These are phyloP conservation scores for Apodemia hepburni DNA, from an alignment of 2,888 invertebrate genomes.

Conservation along the genomic window DNA sequence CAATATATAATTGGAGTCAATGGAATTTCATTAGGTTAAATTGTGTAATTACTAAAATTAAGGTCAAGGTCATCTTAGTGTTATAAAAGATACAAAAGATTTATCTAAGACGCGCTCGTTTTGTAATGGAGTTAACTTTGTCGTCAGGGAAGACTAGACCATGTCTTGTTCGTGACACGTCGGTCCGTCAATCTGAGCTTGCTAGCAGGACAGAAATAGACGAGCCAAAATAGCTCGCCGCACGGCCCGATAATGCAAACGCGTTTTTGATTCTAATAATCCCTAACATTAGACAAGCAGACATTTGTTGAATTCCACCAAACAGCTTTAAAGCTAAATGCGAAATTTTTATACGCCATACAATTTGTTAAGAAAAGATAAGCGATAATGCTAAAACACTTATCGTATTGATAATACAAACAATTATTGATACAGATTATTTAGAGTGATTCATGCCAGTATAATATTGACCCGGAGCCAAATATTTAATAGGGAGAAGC, in stretches of 20 bases:
- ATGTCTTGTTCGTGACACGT: slow-evolving; percentile 68
- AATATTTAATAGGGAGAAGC: slow-evolving; percentile 52
- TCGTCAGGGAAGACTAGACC: slow-evolving; percentile 49
- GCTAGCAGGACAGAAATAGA: slow-evolving; percentile 72
- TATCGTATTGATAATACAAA: slow-evolving; percentile 29
- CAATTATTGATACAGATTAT: slow-evolving; percentile 32
- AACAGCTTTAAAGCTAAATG: slow-evolving; percentile 25
- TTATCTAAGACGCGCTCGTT: slow-evolving; percentile 30
- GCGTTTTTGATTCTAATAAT: slow-evolving; percentile 70
- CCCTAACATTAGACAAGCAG: slow-evolving; percentile 47
- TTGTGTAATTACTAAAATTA: slow-evolving; percentile 38
- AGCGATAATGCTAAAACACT: slow-evolving; percentile 15
- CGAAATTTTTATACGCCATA: slow-evolving; percentile 25
- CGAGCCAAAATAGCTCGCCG: slow-evolving; percentile 69
- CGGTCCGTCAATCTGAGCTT: slow-evolving; percentile 78
- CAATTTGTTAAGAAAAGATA: slow-evolving; percentile 19
- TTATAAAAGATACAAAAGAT: slow-evolving; percentile 30
- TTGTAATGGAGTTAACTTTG: slow-evolving; percentile 42
- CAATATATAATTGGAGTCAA: background rate
- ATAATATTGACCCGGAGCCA: slow-evolving; percentile 51
- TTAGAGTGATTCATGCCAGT: slow-evolving; percentile 47
- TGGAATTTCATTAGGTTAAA: background rate
- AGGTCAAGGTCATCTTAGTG: slow-evolving; percentile 70
- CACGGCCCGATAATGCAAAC: slow-evolving; percentile 74
- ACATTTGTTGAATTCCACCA: slow-evolving; percentile 34